Conservation (phyloP, 2,113 vertebrate genomes). For the Pterophyllum scalare region DNA sequence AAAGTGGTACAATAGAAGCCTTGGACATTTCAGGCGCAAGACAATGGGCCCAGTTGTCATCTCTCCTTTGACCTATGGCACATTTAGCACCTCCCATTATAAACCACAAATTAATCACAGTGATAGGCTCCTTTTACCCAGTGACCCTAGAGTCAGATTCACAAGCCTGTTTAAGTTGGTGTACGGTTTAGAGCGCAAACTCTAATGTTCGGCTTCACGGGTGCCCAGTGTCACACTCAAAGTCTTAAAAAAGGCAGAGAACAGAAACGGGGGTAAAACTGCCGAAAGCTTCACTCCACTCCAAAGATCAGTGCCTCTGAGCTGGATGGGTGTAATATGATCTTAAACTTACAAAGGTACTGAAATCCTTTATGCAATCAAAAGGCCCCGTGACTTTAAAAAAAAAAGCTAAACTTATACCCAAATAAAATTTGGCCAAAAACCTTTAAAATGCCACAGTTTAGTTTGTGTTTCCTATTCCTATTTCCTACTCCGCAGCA, state of each 20-base stretch:
- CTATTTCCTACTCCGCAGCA: not conserved
- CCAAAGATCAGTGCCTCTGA: not conserved
- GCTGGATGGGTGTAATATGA: not conserved
- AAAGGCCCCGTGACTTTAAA: not conserved
- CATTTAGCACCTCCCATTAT: conserved; percentile 42
- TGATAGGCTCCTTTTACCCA: conserved; percentile 30
- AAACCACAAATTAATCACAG: conserved; percentile 41
- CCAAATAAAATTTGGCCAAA: not conserved
- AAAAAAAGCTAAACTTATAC: not conserved
- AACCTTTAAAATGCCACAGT: not conserved
- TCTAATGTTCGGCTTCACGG: not conserved
- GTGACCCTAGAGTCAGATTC: conserved; percentile 11
- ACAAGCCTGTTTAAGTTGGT: conserved; percentile 48
- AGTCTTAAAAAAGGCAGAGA: not conserved
- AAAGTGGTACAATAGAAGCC: conserved; percentile 55
- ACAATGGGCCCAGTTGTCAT: conserved; percentile 67
- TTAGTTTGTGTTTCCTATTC: not conserved
- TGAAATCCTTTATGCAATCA: not conserved
- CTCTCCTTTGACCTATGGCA: conserved; percentile 62
- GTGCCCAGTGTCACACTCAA: not conserved
- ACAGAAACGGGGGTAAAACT: not conserved
- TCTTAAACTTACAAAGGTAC: not conserved
- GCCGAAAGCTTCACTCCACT: not conserved
- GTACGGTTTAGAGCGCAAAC: not conserved
- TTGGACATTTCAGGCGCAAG: conserved; percentile 50